Base-by-base conservation (phyloP, 2,888 invertebrate species). In the Acholoe squamosa region DNA sequence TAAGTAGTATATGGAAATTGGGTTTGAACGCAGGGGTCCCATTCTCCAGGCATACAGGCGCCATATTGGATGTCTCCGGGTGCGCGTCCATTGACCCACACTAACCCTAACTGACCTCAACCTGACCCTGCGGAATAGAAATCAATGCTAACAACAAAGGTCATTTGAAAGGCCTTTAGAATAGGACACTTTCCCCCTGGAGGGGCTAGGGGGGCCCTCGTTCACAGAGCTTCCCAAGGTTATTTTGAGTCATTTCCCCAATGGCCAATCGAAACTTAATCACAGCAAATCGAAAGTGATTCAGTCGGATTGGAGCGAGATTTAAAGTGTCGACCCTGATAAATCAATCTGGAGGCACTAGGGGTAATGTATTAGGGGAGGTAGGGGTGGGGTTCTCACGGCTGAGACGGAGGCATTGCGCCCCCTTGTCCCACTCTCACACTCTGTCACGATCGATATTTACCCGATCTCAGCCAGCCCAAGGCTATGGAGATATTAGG, bases 211-310 rank as follows among this genome's bases (percentile, higher is more conserved):
- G 61, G 61, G 5, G 7, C 61, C 61, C 61, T 61, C n/a, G 43
- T 43, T 43, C 3, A 19, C 61, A 61, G 61, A 19, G 61, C 3
- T 61, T n/a, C 5, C n/a, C 19, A 61, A 3, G 61, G 61, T 61
- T 61, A n/a, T 3, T 61, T 19, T 19, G 61, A 3, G 61, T 61
- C 61, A 61, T 61, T 61, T 61, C 61, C 61, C 61, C 22, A n/a
- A 61, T 61, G 61, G 61, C 61, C 61, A n/a, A 61, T 61, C 61
- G 61, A 61, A 61, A 61, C n/a, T 61, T n/a, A 61, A 61, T 61
- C 61, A 61, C 19, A 61, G 61, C 61, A n/a, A 61, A 61, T 61
- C 61, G 61, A 61, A 61, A 61, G n/a, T 61, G n/a, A 61, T 61
- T 61, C 61, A 61, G 61, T 61, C n/a, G 61, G 61, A 61, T 61